Conservation (phyloP, 2,113 vertebrate genomes). For the Myiozetetes cayanensis region DNA sequence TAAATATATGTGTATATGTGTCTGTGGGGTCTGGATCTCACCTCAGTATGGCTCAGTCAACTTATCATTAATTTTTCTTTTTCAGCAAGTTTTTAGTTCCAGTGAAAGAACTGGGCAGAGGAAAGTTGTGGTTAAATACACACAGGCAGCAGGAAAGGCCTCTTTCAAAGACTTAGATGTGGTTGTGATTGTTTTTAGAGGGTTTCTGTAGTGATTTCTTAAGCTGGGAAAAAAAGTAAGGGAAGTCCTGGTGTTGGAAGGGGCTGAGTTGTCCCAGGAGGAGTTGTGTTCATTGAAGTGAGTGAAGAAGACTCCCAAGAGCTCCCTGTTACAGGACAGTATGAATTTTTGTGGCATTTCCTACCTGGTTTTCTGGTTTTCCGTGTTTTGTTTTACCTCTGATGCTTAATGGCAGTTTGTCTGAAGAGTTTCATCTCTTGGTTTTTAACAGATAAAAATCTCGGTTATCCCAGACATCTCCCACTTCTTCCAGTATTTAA, state of each 20-base stretch:
- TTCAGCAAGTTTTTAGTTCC: background rate
- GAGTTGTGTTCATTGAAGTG: background rate
- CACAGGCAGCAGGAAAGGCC: background rate
- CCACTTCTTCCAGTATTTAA: background rate
- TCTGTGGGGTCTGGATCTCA: background rate
- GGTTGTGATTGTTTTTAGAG: background rate
- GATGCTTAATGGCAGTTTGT: background rate
- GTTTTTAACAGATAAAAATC: background rate
- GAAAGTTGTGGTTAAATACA: background rate
- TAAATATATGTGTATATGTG: background rate
- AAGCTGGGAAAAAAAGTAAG: background rate
- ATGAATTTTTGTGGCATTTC: background rate
- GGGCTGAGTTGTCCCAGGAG: background rate
- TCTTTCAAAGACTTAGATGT: background rate
- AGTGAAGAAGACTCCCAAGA: background rate
- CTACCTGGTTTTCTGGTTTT: background rate
- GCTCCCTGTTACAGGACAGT: background rate
- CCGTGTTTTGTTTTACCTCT: background rate
- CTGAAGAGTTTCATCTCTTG: background rate
- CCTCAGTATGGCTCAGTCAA: accelerated
- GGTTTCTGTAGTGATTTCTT: background rate
- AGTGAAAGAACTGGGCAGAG: background rate
- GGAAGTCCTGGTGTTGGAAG: background rate
- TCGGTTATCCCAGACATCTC: background rate
- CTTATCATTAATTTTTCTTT: background rate